Conservation (phyloP, 2,797 vertebrate species). For the Pipistrellus pipistrellus region DNA sequence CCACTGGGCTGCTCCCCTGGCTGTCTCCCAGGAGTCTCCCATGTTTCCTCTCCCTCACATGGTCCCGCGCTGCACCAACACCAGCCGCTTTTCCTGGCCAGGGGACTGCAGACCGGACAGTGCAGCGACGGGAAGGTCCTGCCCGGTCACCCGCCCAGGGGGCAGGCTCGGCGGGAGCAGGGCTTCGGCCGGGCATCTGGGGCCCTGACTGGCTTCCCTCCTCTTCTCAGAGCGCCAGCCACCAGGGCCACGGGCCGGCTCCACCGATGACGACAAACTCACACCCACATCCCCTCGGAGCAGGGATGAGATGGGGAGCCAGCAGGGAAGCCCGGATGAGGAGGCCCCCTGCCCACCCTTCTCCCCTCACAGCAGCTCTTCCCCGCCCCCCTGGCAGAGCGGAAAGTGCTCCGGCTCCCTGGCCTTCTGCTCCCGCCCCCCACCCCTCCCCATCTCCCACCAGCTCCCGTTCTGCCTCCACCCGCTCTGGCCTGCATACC, state of each 20-base stretch:
- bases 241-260: neutral
- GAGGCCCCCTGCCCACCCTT: neutral
- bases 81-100: neutral
- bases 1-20: neutral
- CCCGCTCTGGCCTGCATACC: slow-evolving; percentile 83
- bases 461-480: slow-evolving; percentile 86
- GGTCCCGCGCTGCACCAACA: neutral
- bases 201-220: neutral
- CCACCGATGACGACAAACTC: neutral
- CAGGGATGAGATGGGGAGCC: slow-evolving; percentile 82
- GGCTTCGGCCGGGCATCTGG: too few relatives aligned
- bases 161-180: slow-evolving; percentile 24
- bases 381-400: neutral
- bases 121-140: neutral
- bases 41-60: neutral
- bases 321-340: slow-evolving; percentile 41
- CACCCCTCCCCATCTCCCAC: slow-evolving; percentile 62
- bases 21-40: neutral
- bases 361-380: neutral
- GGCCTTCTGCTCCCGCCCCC: slow-evolving; percentile 54
- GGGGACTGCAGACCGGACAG: neutral
- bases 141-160: neutral
- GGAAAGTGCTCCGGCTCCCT: slow-evolving; percentile 18
- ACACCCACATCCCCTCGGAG: slow-evolving; percentile 68
- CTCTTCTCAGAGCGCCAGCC: slow-evolving; percentile 30